A percentile compares a stretch with the other conserved stretches of the same genome.
phyloP scores from a whole-genome alignment of 2,888 invertebrate genomes.

The Dione vanillae region DNA sequence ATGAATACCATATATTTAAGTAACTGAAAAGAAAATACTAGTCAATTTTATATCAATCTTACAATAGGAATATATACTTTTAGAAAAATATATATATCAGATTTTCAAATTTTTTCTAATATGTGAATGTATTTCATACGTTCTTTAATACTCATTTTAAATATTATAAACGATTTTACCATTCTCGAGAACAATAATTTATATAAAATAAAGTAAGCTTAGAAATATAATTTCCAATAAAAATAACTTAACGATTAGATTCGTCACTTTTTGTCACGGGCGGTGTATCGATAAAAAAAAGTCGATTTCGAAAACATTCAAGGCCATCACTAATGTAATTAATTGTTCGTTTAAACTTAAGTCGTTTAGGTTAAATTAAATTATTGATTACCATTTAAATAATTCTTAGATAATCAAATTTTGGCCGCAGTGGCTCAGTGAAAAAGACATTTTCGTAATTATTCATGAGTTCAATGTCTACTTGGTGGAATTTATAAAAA shows the following conservation, averaged over 20 bases:
- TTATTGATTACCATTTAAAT: neutral
- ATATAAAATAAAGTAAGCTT: neutral
- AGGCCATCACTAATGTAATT: conserved; percentile 25
- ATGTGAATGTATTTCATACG: too few species aligned
- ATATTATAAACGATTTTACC: too few species aligned
- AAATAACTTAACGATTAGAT: conserved; percentile 4
- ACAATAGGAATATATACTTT: too few species aligned
- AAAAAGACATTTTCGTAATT: neutral
- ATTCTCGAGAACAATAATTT: neutral
- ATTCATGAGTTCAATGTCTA: too few species aligned
- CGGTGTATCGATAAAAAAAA: conserved; percentile 16
- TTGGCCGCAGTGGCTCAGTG: neutral
- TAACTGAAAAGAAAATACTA: too few species aligned
- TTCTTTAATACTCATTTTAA: too few species aligned
- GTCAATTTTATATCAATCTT: too few species aligned
- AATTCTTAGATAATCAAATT: neutral
- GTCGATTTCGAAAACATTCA: conserved; percentile 27
- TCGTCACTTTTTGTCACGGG: neutral
- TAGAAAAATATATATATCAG: too few species aligned
- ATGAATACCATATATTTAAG: too few species aligned
- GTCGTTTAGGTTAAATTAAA: neutral
- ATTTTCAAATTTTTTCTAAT: too few species aligned
- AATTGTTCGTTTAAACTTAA: neutral
- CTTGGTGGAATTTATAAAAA: too few species aligned
- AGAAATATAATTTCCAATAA: conserved; percentile 1